phyloP scores from a whole-genome alignment of 2,888 invertebrate species.

The Melikaiella ostensackeni region DNA sequence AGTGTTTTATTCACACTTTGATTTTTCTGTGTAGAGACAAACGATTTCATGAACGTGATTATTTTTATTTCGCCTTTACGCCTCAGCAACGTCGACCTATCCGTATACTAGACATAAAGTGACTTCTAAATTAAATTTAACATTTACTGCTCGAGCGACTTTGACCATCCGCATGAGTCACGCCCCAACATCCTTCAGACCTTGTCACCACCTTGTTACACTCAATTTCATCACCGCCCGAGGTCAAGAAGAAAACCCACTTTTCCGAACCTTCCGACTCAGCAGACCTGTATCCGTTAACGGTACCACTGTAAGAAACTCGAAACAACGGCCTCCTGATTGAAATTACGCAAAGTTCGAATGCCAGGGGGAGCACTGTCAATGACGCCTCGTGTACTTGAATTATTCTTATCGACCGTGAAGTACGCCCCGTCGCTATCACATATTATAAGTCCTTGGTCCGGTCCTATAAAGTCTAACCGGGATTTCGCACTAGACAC shows the following conservation, averaged over 20 bases:
- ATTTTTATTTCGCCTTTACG: not conserved
- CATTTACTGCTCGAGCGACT: not conserved
- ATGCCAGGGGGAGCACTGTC: conserved; percentile 56
- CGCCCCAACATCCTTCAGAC: not conserved
- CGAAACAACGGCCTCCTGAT: not conserved
- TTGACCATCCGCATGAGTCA: not conserved
- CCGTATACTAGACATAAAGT: not conserved
- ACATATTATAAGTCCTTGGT: conserved; percentile 60
- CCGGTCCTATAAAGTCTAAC: conserved; percentile 50
- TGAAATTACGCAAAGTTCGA: conserved; percentile 50
- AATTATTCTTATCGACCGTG: conserved; percentile 65
- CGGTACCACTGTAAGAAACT: not conserved
- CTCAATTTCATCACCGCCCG: not conserved
- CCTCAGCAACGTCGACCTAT: not conserved
- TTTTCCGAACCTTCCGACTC: conserved; percentile 30
- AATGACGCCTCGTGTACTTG: conserved; percentile 68
- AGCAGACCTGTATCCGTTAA: conserved; percentile 7
- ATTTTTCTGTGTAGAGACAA: no score
- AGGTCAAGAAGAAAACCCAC: conserved; percentile 2
- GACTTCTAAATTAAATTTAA: not conserved
- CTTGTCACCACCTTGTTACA: not conserved
- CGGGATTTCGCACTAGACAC: conserved; percentile 33
- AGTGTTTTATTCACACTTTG: no score
- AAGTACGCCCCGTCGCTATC: conserved; percentile 59
- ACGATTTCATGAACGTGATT: no score